A percentile compares a stretch with the other conserved stretches of the same genome.
Conservation (phyloP, 53 echinoderm and acorn worm species). For the Holothuria leucospilota region DNA sequence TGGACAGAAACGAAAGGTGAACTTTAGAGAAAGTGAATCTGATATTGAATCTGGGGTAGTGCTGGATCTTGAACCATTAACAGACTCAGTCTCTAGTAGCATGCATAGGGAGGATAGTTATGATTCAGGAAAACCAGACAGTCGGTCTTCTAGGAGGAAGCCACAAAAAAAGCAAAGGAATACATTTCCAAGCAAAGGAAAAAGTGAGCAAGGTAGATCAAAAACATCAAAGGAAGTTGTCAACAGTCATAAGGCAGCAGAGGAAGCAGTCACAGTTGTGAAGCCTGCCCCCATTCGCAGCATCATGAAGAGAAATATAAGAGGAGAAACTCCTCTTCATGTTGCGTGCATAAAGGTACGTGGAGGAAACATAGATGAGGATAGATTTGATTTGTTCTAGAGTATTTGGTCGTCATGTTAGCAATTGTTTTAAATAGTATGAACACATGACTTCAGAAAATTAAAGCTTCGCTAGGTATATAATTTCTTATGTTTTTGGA, state of each 20-base stretch:
- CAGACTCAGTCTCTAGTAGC: not conserved
- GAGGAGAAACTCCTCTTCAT: constrained; percentile 93
- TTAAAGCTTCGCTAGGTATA: no score
- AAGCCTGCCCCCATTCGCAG: constrained; percentile 35
- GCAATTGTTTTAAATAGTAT: no score
- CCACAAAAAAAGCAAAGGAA: not conserved
- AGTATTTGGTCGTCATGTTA: no score
- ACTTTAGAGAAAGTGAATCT: constrained; percentile 45
- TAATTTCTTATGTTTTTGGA: no score
- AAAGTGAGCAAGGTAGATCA: not conserved
- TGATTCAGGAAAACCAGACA: not conserved
- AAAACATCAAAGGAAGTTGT: not conserved
- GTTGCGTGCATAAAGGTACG: constrained; percentile 89
- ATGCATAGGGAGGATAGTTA: no score
- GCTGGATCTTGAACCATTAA: not conserved
- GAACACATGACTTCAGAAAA: no score
- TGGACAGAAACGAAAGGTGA: constrained; percentile 30
- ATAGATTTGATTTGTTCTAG: no score
- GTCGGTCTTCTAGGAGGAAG: not conserved
- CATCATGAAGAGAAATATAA: constrained; percentile 79
- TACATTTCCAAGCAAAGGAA: not conserved
- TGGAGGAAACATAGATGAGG: no score
- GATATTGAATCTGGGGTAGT: not conserved
- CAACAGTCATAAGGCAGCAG: not conserved
- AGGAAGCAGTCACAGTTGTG: not conserved